Percentiles rank a stretch among this genome's conserved stretches.
These are phyloP conservation scores for Prosapia bicincta DNA, from an alignment of 2,888 invertebrate genomes.

Conservation along the genomic window DNA sequence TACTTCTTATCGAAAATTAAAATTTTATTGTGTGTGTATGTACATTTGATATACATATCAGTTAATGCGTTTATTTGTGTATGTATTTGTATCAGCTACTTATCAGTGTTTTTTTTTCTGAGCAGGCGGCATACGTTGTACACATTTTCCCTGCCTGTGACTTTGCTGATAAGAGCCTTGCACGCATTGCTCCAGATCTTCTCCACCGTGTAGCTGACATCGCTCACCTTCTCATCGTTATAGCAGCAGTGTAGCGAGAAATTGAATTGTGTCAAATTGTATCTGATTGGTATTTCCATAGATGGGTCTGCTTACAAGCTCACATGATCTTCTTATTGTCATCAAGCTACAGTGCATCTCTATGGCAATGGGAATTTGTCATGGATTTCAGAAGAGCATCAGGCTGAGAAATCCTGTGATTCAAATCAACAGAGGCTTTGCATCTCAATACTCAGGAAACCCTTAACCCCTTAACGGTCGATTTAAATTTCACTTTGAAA, in stretches of 20 bases:
- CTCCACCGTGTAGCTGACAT: constrained; percentile 88
- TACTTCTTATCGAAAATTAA: too few relatives aligned
- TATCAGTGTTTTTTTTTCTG: too few relatives aligned
- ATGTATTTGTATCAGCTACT: too few relatives aligned
- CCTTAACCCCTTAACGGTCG: too few relatives aligned
- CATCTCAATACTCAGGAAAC: neutral
- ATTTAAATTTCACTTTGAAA: too few relatives aligned
- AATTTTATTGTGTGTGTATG: too few relatives aligned
- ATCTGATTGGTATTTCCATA: neutral
- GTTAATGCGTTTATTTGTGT: too few relatives aligned
- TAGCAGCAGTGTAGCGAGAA: constrained; percentile 73
- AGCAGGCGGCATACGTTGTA: constrained; percentile 92
- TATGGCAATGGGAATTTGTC: neutral
- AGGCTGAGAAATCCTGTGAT: neutral
- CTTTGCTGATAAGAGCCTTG: constrained; percentile 90
- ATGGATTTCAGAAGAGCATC: neutral
- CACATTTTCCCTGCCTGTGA: constrained; percentile 99
- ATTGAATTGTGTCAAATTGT: neutral
- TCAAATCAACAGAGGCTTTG: neutral
- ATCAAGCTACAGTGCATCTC: neutral
- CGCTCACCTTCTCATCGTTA: constrained; percentile 90
- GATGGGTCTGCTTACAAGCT: neutral
- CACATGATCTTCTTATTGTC: neutral
- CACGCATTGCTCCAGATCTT: constrained; percentile 88
- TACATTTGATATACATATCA: too few relatives aligned